Conservation (phyloP, 2,113 vertebrate species). For the Phycodurus eques region DNA sequence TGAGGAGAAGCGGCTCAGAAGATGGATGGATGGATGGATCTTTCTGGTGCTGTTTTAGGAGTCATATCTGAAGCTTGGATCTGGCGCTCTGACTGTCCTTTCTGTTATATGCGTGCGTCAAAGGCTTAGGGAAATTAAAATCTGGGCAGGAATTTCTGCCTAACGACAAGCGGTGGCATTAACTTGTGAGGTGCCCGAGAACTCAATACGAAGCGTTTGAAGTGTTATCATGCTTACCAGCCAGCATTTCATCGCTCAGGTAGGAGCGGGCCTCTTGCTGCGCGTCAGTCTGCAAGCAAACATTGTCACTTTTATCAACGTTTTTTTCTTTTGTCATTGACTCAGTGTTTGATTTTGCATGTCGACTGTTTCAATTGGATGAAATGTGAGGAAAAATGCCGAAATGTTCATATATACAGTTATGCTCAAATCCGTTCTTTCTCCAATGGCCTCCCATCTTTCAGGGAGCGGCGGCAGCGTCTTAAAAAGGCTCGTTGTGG, state of each 20-base stretch:
- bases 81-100: background rate
- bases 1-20: too few relatives aligned
- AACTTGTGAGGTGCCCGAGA: background rate
- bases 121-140: background rate
- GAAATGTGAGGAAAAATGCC: background rate
- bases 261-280: slow-evolving; percentile 95
- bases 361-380: background rate
- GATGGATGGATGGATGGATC: too few relatives aligned
- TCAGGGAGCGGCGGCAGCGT: background rate
- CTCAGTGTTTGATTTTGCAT: background rate
- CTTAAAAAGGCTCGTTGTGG: slow-evolving; percentile 8
- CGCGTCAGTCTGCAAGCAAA: slow-evolving; percentile 85
- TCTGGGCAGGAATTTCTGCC: background rate
- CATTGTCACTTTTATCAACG: slow-evolving; percentile 8
- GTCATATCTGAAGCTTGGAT: too few relatives aligned
- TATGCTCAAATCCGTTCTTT: too few relatives aligned
- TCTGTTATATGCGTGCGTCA: background rate
- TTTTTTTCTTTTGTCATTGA: background rate
- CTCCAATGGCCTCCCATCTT: too few relatives aligned
- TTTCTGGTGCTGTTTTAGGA: too few relatives aligned
- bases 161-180: background rate
- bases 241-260: slow-evolving; percentile 97
- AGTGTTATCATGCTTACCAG: slow-evolving; percentile 76
- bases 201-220: background rate
- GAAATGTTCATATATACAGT: background rate